Conservation (phyloP, 1,140 invertebrate species). For the Drosophila tropicalis region DNA sequence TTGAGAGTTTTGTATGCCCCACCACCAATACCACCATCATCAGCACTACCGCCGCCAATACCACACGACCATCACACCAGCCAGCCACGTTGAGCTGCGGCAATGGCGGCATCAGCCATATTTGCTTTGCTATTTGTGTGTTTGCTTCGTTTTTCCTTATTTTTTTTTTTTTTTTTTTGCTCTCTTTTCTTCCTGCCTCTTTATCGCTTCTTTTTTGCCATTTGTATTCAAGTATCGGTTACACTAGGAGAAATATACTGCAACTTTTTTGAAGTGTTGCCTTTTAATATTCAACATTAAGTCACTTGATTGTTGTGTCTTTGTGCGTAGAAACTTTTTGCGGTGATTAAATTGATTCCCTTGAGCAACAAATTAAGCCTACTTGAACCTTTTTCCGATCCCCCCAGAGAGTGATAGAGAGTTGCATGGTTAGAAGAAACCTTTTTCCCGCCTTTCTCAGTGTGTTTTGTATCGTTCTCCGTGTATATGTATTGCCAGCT, state of each 20-base stretch:
- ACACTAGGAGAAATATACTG: conserved; percentile 4
- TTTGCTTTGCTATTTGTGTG: conserved; percentile 18
- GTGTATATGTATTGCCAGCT: conserved; percentile 34
- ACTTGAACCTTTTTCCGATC: too few relatives aligned
- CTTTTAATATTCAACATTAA: too few relatives aligned
- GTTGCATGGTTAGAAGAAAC: too few relatives aligned
- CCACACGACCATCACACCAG: neutral
- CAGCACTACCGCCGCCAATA: neutral
- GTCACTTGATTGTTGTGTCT: too few relatives aligned
- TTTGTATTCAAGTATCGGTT: conserved; percentile 32
- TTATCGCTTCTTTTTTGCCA: neutral
- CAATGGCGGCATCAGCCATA: conserved; percentile 12
- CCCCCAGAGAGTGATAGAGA: too few relatives aligned
- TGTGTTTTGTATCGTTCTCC: conserved; percentile 11
- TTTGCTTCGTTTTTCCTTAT: conserved; percentile 10
- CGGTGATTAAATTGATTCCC: too few relatives aligned
- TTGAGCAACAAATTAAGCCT: too few relatives aligned
- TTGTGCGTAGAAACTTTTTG: too few relatives aligned
- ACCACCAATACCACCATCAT: conserved; percentile 57
- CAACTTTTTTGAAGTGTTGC: neutral
- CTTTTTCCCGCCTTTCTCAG: neutral
- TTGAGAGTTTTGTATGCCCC: conserved; percentile 42
- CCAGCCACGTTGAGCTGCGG: neutral
- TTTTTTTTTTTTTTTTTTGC: neutral
- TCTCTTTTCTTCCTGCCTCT: neutral